Evolutionary conservation across 2,888 invertebrate genomes (phyloP).

Genomic region (Tachystola acroxantha): DNA sequence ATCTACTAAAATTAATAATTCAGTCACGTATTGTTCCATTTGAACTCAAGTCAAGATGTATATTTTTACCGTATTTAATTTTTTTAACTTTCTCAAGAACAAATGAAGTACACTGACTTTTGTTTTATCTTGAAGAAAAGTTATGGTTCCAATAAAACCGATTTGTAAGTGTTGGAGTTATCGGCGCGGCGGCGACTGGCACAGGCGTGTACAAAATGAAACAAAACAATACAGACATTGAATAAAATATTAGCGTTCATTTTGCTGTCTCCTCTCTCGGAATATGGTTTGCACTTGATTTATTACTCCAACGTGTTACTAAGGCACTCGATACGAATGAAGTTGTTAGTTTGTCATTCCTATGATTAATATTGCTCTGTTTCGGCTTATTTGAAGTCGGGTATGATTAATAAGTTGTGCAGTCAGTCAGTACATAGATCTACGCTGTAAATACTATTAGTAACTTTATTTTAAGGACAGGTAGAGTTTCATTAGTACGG

Average conservation of each 20-base stretch:
- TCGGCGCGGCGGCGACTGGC: conserved; percentile 30
- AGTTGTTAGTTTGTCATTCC: conserved; percentile 49
- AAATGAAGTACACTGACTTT: conserved; percentile 5
- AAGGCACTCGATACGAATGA: conserved; percentile 34
- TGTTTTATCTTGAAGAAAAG: conserved; percentile 9
- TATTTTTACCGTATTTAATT: too few relatives aligned
- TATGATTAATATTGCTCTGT: conserved; percentile 42
- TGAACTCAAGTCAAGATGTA: too few relatives aligned
- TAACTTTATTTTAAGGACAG: too few relatives aligned
- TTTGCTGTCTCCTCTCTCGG: conserved; percentile 14
- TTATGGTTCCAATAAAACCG: conserved; percentile 24
- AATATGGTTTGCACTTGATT: conserved; percentile 31
- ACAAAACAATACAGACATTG: conserved; percentile 33
- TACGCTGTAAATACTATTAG: too few relatives aligned
- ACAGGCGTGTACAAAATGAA: conserved; percentile 24
- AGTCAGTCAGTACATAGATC: too few relatives aligned
- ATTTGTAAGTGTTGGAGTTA: conserved; percentile 29
- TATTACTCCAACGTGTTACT: conserved; percentile 37
- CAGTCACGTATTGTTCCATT: too few relatives aligned
- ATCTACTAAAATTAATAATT: too few relatives aligned
- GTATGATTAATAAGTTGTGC: conserved; percentile 6
- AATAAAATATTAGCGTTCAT: conserved; percentile 43
- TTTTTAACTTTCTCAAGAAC: conserved; percentile 16
- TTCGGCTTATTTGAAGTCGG: conserved; percentile 1
- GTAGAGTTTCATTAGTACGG: too few relatives aligned